Percentiles rank a stretch among this genome's conserved stretches.
Conservation (phyloP, 2,797 vertebrate species). For the Nothura maculosa region DNA sequence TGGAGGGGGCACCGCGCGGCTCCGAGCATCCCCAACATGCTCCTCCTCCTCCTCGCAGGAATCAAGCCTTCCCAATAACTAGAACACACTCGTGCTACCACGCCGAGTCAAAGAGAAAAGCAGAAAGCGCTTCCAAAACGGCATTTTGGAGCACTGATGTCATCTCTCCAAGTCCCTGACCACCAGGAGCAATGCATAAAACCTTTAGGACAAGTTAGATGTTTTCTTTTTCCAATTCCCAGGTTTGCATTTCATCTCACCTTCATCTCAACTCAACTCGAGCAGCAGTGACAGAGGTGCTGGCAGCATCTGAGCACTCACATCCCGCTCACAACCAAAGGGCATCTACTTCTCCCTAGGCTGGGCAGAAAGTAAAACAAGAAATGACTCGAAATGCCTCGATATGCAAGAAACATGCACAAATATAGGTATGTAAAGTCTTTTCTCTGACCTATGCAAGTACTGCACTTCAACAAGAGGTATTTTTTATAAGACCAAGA, state of each 20-base stretch:
- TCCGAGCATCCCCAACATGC: no score
- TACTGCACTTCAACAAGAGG: not conserved
- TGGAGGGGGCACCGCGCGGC: no score
- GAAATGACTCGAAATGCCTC: not conserved
- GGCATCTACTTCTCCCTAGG: not conserved
- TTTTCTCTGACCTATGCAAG: not conserved
- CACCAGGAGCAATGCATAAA: not conserved
- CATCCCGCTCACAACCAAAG: not conserved
- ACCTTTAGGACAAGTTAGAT: not conserved
- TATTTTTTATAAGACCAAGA: not conserved
- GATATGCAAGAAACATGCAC: not conserved
- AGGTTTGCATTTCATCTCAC: not conserved
- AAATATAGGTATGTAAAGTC: not conserved
- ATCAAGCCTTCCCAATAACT: not conserved
- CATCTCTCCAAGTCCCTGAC: not conserved
- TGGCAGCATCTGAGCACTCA: not conserved
- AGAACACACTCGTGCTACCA: fast-evolving
- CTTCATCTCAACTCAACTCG: not conserved
- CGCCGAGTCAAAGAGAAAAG: not conserved
- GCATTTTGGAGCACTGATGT: not conserved
- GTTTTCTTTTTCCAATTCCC: not conserved
- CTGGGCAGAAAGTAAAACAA: not conserved
- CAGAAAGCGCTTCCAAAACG: not conserved
- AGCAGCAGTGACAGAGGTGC: not conserved
- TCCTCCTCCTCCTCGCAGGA: no score